A percentile compares a stretch with the other conserved stretches of the same genome.
Conservation (phyloP, 2,113 vertebrate species). For the Numida meleagris region DNA sequence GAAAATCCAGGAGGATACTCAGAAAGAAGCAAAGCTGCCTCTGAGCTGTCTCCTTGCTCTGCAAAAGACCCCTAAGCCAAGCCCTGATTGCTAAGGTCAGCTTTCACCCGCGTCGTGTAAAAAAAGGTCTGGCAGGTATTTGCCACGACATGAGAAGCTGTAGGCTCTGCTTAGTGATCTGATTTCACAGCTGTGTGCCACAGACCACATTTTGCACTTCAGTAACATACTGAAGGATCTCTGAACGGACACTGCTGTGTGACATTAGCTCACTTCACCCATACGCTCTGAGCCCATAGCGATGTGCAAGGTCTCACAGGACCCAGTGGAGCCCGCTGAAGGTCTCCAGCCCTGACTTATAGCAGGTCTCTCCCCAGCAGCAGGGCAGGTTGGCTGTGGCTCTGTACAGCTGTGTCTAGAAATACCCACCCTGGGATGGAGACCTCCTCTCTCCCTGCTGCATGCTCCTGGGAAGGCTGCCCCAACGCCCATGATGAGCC, state of each 20-base stretch:
- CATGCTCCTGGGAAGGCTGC: not conserved
- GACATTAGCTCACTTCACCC: not conserved
- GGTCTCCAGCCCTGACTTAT: rapidly evolving
- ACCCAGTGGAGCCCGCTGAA: not conserved
- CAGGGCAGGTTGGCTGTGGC: not conserved
- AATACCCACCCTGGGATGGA: not conserved
- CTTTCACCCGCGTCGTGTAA: not conserved
- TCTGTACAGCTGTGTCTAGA: not conserved
- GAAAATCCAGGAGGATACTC: not conserved
- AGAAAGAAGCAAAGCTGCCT: not conserved
- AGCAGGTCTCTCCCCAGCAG: not conserved
- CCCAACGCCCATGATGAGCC: not conserved
- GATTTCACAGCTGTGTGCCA: not conserved
- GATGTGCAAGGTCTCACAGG: rapidly evolving
- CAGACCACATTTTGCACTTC: not conserved
- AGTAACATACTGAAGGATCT: not conserved
- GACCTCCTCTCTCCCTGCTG: not conserved
- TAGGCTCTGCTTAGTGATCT: not conserved
- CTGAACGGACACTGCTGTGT: not conserved
- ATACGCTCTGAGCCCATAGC: not conserved
- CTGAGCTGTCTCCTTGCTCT: not conserved
- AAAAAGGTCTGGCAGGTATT: not conserved
- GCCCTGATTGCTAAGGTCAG: not conserved
- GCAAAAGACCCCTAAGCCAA: not conserved
- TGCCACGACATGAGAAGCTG: not conserved